Base-by-base conservation (phyloP, 2,113 vertebrate species). In the Camarhynchus parvulus region DNA sequence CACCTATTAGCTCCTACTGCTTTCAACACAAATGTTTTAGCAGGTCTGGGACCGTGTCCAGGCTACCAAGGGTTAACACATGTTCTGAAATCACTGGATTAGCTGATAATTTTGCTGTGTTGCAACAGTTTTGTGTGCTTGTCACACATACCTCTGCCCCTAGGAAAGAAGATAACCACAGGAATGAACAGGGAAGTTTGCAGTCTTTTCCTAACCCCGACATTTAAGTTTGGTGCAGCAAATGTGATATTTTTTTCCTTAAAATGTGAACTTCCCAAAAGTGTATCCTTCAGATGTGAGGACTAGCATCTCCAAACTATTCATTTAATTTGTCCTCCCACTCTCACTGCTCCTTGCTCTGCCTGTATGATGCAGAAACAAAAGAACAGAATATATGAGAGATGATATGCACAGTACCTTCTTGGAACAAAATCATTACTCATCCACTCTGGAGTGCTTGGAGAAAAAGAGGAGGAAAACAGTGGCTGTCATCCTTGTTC, bases 311-410 rank as follows among this genome's bases (percentile, higher is more conserved):
- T 96, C 68, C 75, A 94, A 95, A 83, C 92, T 90, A 84, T 90
- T 95, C 35, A 95, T 97, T 96, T 95, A 88, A 76, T 69, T 80
- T 92, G 95, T 96, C 96, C 93, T 96, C 97, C 95, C 86, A 96
- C 96, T 95, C 95, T 87, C 58, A 50, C 44, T 73, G 83, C 81
- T 95, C 80, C 68, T 89, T 96, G 75, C 64, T 89, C 74, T 93
- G 75, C 70, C 59, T 75, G 59, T 79, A 78, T 86, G 56, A 92
- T 61, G 87, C 68, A 96, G 83, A 87, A 95, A 96, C 78, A 93
- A 94, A 95, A 87, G 92, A 95, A 79, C 25, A 77, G 88, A 91
- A 88, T 94, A 88, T 85, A 76, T 73, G 58, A 90, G 76, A 77
- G 77, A 81, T 80, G 31, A 94, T 94, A 89, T 78, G 82, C 63